Base-by-base conservation (phyloP, 2,797 vertebrate genomes). In the Sebastes hubbsi region DNA sequence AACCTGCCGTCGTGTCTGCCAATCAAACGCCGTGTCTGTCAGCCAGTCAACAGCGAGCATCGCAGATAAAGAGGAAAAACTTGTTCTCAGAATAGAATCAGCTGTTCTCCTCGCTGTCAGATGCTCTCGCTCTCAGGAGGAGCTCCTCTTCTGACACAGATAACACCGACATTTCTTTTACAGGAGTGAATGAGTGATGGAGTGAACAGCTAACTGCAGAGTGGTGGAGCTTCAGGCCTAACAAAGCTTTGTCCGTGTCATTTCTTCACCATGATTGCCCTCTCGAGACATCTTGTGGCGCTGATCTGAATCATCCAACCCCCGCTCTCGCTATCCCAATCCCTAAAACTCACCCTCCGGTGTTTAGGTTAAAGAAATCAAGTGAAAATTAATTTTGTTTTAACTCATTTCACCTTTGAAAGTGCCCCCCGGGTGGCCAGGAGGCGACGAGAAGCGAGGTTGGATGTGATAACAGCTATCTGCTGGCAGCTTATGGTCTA, bases 391-490 rank as follows among this genome's bases (percentile, higher is more conserved):
- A 42, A 95, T 96, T 96, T 96, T 93, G 92, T 94, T 94, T 96
- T 93, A 95, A 96, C 91, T 94, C 89, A 87, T 96, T 96, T 96
- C 95, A 95, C 94, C 95, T 96, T 91, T 94, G 92, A 95, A 94
- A 94, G 91, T 95, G 95, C 95, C 96, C 94, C 94, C 88, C 76
- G 87, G 91, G 92, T 91, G 87, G 94, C 95, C 90, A 62, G 90
- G 77, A 95, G 94, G 95, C 92, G 92, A 92, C 84, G 93, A 92
- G 92, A 91, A 92, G 93, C 87, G 92, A 88, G 82, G 29, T 30
- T 30, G 1, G 94, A 93, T 94, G 94, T 94, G 95, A 95, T 96
- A 95, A 91, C 66, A 24, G 77, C 59, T 89, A 78, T 83, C 95
- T 95, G 93, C 93, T 95, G 94, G 94, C 95, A 90, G 95, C 95